Conservation (phyloP, 2,888 invertebrate genomes). For the Chorisops tibialis region DNA sequence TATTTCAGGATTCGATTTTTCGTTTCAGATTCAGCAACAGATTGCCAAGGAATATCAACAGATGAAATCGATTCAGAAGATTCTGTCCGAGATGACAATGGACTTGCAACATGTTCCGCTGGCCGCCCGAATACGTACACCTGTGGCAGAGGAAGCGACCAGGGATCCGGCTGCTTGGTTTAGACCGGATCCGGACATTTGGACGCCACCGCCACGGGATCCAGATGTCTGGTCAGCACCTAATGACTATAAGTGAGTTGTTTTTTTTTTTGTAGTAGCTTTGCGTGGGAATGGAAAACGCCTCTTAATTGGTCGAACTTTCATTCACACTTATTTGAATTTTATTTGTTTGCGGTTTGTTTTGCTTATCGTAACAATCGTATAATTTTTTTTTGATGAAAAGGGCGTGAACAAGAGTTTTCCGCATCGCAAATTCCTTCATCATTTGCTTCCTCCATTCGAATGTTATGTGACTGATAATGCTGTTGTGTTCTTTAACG, state of each 20-base stretch:
- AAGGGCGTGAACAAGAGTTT: too few species aligned
- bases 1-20: constrained; percentile 12
- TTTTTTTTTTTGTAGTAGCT: constrained; percentile 39
- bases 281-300: constrained; percentile 73
- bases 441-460: too few species aligned
- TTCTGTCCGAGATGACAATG: constrained; percentile 49
- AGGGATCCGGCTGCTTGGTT: constrained; percentile 56
- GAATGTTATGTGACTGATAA: too few species aligned
- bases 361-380: too few species aligned
- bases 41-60: constrained; percentile 87
- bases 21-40: constrained; percentile 75
- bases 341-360: too few species aligned
- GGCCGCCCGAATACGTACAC: constrained; percentile 49
- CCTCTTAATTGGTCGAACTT: constrained; percentile 53
- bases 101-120: constrained; percentile 53
- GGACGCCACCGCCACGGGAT: constrained; percentile 68
- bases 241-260: constrained; percentile 50
- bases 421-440: too few species aligned
- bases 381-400: too few species aligned
- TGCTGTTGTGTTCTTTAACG: too few species aligned
- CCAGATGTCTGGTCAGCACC: constrained; percentile 86
- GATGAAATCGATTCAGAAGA: constrained; percentile 66
- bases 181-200: constrained; percentile 73
- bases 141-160: constrained; percentile 34
- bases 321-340: not conserved